These are phyloP conservation scores for Ylistrum balloti DNA, from an alignment of 1,140 invertebrate genomes.

Conservation along the genomic window DNA sequence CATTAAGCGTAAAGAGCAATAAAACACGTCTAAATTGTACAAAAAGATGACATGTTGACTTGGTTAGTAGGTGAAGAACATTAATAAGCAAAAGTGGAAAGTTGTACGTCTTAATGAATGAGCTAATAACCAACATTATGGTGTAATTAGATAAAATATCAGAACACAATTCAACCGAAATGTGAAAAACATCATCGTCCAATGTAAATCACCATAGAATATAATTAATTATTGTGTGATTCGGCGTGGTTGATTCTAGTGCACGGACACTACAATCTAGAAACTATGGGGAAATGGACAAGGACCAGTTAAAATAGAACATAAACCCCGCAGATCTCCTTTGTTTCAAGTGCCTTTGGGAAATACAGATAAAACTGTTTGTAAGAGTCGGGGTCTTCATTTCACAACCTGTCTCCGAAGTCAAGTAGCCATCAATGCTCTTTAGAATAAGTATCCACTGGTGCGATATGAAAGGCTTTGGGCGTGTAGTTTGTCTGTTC, in stretches of 20 bases:
- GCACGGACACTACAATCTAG: not conserved
- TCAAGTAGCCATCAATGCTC: constrained; percentile 30
- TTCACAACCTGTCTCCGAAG: constrained; percentile 17
- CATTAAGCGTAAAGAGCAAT: no score
- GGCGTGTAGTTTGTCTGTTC: not conserved
- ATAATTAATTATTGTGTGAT: not conserved
- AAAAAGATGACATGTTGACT: no score
- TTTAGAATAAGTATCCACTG: constrained; percentile 4
- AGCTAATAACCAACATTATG: no score
- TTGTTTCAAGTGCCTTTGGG: constrained; percentile 33
- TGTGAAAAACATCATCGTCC: not conserved
- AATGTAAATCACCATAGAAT: not conserved
- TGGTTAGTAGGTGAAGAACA: no score
- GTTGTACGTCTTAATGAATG: no score
- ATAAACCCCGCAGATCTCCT: constrained; percentile 7
- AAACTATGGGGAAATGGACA: not conserved
- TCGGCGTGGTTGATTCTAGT: not conserved
- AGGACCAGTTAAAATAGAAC: constrained; percentile 15
- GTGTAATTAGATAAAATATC: no score
- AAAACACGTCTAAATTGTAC: no score
- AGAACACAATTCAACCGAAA: no score
- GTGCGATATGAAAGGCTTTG: not conserved
- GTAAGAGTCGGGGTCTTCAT: not conserved
- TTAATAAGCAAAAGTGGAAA: no score
- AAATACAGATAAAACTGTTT: constrained; percentile 36